Conservation (phyloP, 2,888 invertebrate species). For the Diloba caeruleocephala region DNA sequence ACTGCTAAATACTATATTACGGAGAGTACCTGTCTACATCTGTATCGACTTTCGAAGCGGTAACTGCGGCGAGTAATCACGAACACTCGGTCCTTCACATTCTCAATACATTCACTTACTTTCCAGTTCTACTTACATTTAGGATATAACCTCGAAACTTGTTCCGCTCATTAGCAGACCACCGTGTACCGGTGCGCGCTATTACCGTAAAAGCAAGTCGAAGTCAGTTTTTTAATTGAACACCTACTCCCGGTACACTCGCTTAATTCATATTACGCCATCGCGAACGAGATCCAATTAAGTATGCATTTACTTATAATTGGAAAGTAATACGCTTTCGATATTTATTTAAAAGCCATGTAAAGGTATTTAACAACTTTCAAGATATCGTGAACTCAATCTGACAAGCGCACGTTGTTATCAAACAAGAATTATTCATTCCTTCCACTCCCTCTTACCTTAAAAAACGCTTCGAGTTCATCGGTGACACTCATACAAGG, state of each 20-base stretch:
- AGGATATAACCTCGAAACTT: constrained; percentile 23
- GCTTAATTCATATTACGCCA: constrained; percentile 24
- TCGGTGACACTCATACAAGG: no score
- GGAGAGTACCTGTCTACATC: no score
- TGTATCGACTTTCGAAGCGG: no score
- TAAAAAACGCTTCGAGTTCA: no score
- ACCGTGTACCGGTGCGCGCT: constrained; percentile 19
- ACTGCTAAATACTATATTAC: neutral
- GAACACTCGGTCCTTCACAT: constrained; percentile 2
- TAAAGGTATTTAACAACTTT: constrained; percentile 14
- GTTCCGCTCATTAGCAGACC: constrained; percentile 33
- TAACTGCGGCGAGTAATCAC: neutral
- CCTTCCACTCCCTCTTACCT: no score
- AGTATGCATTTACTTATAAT: constrained; percentile 35
- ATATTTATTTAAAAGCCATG: constrained; percentile 36
- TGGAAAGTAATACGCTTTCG: constrained; percentile 45
- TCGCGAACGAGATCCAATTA: constrained; percentile 32
- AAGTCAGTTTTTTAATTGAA: constrained; percentile 17
- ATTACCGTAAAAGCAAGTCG: constrained; percentile 32
- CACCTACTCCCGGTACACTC: constrained; percentile 8
- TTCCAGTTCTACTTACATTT: constrained; percentile 14
- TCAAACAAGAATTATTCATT: no score
- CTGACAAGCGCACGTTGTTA: no score
- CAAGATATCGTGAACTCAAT: constrained; percentile 31
- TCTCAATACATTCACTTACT: constrained; percentile 20